Percentiles rank a stretch among this genome's conserved stretches.
Evolutionary conservation across 2,888 invertebrate species (phyloP).

Genomic region (Steinernema hermaphroditum): DNA sequence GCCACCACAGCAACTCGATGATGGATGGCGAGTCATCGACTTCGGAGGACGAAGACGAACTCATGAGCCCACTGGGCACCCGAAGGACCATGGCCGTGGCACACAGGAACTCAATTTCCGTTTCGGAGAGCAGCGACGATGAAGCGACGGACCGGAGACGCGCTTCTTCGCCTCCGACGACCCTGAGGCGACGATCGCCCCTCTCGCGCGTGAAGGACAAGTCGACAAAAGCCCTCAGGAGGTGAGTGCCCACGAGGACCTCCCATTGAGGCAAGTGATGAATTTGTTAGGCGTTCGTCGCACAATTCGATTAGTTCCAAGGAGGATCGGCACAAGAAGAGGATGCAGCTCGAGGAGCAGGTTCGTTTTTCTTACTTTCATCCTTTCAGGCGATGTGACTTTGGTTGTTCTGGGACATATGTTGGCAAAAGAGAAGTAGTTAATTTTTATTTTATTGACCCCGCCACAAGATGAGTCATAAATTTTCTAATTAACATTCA

Average conservation of each 20-base stretch:
- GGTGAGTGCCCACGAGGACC: constrained; percentile 19
- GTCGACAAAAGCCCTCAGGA: constrained; percentile 16
- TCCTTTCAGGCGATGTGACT: constrained; percentile 10
- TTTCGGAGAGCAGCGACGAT: constrained; percentile 25
- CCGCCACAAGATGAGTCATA: too few relatives aligned
- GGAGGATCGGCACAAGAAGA: constrained; percentile 21
- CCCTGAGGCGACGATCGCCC: constrained; percentile 15
- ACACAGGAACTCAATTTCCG: constrained; percentile 16
- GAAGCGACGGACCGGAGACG: constrained; percentile 4
- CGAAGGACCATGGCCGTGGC: not conserved
- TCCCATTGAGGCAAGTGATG: not conserved
- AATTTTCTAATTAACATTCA: too few relatives aligned
- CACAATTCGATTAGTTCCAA: constrained; percentile 24
- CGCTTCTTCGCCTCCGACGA: not conserved
- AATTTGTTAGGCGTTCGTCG: constrained; percentile 11
- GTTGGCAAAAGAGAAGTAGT: too few relatives aligned
- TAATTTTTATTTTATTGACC: too few relatives aligned
- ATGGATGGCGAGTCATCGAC: constrained; percentile 61
- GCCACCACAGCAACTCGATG: constrained; percentile 64
- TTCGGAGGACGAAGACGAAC: constrained; percentile 47
- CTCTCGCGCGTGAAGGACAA: constrained; percentile 29
- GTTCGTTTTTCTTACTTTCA: not conserved
- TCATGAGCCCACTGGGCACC: constrained; percentile 11
- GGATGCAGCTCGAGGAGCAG: constrained; percentile 18
- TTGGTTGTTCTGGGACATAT: not conserved